A percentile compares a stretch with the other conserved stretches of the same genome.
These are phyloP conservation scores for Parnassius orleans DNA, from an alignment of 2,888 invertebrate genomes.

Conservation along the genomic window DNA sequence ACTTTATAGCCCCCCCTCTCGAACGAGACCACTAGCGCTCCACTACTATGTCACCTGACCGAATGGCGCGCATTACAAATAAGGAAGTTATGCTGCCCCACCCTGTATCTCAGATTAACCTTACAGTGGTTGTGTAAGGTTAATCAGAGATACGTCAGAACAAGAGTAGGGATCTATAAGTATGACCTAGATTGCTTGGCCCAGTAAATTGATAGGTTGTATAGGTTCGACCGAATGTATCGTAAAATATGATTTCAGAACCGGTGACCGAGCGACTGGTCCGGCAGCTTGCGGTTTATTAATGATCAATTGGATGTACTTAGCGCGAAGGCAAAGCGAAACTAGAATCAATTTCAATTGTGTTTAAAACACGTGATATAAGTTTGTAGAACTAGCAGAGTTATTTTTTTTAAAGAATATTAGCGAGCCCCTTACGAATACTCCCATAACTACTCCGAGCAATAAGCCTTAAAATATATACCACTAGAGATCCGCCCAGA, in stretches of 20 bases:
- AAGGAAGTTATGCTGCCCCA: no score
- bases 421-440: no score
- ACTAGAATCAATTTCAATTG: neutral
- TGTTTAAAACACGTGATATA: neutral
- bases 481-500: no score
- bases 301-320: neutral
- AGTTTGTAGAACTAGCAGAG: no score
- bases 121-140: neutral
- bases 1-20: no score
- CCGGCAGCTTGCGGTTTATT: slow-evolving; percentile 3
- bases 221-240: slow-evolving; percentile 5
- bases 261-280: slow-evolving; percentile 6
- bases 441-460: no score
- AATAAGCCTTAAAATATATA: no score
- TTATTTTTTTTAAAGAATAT: no score
- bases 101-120: neutral
- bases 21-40: no score
- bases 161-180: neutral
- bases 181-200: slow-evolving; percentile 11
- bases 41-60: no score
- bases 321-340: neutral
- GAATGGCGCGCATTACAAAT: no score
- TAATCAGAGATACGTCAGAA: neutral
- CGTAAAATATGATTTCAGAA: slow-evolving; percentile 10
- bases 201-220: slow-evolving; percentile 20